These are phyloP conservation scores for Hydractinia symbiolongicarpus DNA, from an alignment of 30 jellyfish, hydroid and myxozoan species.

Conservation along the genomic window DNA sequence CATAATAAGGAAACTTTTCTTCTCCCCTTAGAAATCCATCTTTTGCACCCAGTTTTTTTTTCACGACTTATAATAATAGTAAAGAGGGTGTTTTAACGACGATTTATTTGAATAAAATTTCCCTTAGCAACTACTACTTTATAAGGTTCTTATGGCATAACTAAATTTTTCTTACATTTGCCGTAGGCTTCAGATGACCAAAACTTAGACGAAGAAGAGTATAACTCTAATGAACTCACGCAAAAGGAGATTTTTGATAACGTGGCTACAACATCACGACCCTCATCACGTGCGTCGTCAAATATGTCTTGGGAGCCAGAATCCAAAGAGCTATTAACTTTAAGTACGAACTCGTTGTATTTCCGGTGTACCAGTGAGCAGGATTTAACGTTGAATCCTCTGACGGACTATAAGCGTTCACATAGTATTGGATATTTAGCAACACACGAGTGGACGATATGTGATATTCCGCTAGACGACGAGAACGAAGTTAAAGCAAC, in stretches of 20 bases:
- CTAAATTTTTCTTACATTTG: background rate
- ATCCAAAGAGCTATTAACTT: constrained; percentile 24
- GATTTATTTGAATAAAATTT: too few species aligned
- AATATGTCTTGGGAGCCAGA: constrained; percentile 42
- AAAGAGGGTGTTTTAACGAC: too few species aligned
- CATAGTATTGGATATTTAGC: constrained; percentile 47
- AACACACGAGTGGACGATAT: constrained; percentile 34
- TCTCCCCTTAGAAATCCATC: too few species aligned
- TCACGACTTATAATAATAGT: too few species aligned
- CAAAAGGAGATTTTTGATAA: background rate
- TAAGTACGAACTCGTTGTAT: constrained; percentile 16
- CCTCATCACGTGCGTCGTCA: constrained; percentile 13
- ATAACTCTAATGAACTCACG: background rate
- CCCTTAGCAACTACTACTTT: too few species aligned
- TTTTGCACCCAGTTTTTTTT: too few species aligned
- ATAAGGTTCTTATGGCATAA: too few species aligned
- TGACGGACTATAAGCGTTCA: constrained; percentile 26
- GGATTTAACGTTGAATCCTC: constrained; percentile 20
- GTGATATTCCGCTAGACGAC: constrained; percentile 28
- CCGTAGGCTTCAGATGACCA: background rate
- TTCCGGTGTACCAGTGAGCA: constrained; percentile 25
- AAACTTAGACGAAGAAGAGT: background rate
- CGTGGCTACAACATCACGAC: background rate
- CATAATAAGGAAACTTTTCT: too few species aligned
- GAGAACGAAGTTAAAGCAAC: constrained; percentile 6